These are phyloP conservation scores for Aphidius gifuensis DNA, from an alignment of 1,140 invertebrate species.

Conservation along the genomic window DNA sequence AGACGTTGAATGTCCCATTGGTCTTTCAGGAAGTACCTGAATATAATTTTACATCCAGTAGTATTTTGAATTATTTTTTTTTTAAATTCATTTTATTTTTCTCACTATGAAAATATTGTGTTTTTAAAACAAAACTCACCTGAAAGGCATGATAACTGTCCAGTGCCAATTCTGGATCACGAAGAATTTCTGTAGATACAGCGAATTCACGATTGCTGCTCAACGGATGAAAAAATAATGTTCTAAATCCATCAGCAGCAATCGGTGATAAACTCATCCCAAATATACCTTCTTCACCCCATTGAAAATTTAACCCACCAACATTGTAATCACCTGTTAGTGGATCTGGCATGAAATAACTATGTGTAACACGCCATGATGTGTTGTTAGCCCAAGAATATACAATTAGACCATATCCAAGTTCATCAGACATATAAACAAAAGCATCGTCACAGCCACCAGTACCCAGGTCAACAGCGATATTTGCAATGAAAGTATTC, in stretches of 20 bases:
- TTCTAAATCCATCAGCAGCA: constrained; percentile 63
- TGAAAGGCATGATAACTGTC: constrained; percentile 72
- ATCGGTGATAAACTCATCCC: constrained; percentile 70
- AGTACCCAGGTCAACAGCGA: constrained; percentile 72
- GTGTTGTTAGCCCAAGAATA: constrained; percentile 73
- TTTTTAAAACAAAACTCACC: constrained; percentile 23
- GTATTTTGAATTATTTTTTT: constrained; percentile 1
- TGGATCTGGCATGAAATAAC: constrained; percentile 77
- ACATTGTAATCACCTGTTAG: constrained; percentile 74
- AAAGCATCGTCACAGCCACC: constrained; percentile 70
- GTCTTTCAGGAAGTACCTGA: constrained; percentile 56
- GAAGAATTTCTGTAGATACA: constrained; percentile 69
- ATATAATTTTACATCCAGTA: constrained; percentile 1
- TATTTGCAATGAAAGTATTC: constrained; percentile 78
- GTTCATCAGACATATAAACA: constrained; percentile 78
- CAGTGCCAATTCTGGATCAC: constrained; percentile 63
- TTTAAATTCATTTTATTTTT: background rate
- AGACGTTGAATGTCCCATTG: constrained; percentile 67
- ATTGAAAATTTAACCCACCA: constrained; percentile 77
- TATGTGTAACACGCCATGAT: constrained; percentile 74
- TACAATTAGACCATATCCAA: constrained; percentile 74
- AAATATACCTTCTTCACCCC: constrained; percentile 77
- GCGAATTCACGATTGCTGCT: constrained; percentile 74
- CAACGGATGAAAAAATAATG: constrained; percentile 73
- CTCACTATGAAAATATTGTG: background rate